Evolutionary conservation across 92 coral and sea anemone genomes (phyloP).

Genomic region (Galaxea fascicularis): DNA sequence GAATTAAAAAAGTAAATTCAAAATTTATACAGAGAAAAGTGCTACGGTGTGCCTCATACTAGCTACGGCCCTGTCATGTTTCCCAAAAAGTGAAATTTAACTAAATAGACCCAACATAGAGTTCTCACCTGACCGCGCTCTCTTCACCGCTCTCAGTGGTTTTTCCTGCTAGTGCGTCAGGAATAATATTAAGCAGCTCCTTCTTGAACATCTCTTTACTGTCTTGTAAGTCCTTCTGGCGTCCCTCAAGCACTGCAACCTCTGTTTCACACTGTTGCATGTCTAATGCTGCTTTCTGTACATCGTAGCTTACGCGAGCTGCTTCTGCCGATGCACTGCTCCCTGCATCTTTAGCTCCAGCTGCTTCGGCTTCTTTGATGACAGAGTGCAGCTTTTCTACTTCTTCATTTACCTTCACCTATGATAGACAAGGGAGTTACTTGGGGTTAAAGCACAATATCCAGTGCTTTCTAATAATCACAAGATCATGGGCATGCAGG

Average conservation of each 20-base stretch:
- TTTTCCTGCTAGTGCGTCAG: slow-evolving; percentile 61
- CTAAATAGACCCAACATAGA: background rate
- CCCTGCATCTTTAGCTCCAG: slow-evolving; percentile 83
- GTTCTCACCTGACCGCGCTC: slow-evolving; percentile 53
- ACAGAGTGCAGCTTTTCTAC: slow-evolving; percentile 80
- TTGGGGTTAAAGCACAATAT: no score
- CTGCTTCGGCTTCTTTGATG: slow-evolving; percentile 86
- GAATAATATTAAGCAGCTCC: slow-evolving; percentile 81
- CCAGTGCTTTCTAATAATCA: no score
- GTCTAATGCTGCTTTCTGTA: slow-evolving; percentile 81
- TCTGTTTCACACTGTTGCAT: slow-evolving; percentile 87
- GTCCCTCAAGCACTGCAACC: slow-evolving; percentile 81
- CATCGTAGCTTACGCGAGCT: slow-evolving; percentile 86
- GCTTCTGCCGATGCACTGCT: slow-evolving; percentile 80
- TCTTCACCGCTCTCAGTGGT: slow-evolving; percentile 50
- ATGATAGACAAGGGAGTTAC: no score
- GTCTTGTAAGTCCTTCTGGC: slow-evolving; percentile 85
- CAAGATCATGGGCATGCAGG: no score
- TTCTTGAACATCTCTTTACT: slow-evolving; percentile 74
- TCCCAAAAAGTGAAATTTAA: no score
- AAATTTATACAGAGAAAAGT: no score
- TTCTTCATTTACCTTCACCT: slow-evolving; percentile 82
- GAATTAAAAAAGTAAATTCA: no score
- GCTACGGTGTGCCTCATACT: no score
- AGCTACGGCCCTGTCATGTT: no score